phyloP scores from a whole-genome alignment of 1,140 invertebrate species.

The Bombus soroeensis region DNA sequence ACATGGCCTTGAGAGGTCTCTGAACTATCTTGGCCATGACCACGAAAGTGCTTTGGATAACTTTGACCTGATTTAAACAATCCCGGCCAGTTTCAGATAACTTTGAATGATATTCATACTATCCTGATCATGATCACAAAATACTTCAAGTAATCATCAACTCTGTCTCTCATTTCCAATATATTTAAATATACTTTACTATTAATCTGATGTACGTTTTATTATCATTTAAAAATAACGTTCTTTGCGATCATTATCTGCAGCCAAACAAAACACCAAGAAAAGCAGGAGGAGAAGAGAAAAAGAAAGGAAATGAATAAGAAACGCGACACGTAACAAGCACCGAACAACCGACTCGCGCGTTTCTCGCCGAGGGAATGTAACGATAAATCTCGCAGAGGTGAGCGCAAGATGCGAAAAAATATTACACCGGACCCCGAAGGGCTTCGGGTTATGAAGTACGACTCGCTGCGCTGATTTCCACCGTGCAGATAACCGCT shows the following conservation, averaged over 20 bases:
- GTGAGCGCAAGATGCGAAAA: constrained; percentile 15
- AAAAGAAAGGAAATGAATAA: not conserved
- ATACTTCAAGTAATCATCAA: no score
- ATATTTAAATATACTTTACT: no score
- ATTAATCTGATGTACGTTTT: no score
- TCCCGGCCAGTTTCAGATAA: no score
- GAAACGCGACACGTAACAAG: not conserved
- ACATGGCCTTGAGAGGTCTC: not conserved
- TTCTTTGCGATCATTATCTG: no score
- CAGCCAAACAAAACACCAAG: not conserved
- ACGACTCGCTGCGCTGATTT: constrained; percentile 13
- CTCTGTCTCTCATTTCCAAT: no score
- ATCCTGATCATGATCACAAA: no score
- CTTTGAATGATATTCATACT: no score
- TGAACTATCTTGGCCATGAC: not conserved
- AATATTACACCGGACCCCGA: constrained; percentile 15
- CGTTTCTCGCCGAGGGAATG: constrained; percentile 13
- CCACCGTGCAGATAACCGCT: constrained; percentile 11
- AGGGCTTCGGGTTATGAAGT: not conserved
- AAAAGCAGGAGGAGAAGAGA: no score
- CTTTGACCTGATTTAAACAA: not conserved
- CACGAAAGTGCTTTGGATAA: not conserved
- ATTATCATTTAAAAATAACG: not conserved
- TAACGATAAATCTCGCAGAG: constrained; percentile 41
- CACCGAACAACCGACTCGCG: no score